Conservation (phyloP, 64 coral and sea anemone species). For the Platygyra sinensis region DNA sequence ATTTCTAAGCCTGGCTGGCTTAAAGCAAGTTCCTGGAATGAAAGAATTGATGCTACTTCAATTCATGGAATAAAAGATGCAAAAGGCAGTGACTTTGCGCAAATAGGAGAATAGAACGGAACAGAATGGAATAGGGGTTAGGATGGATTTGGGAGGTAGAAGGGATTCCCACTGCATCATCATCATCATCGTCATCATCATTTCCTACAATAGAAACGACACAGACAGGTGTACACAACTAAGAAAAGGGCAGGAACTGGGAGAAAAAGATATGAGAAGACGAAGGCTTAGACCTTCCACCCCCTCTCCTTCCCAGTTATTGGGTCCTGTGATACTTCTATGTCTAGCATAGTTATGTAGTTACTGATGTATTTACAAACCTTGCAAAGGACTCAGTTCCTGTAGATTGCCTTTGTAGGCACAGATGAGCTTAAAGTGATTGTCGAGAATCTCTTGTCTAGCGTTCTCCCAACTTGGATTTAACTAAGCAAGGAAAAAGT, state of each 20-base stretch:
- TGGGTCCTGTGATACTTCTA: no score
- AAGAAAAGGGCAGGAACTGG: neutral
- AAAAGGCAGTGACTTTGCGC: no score
- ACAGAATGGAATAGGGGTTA: no score
- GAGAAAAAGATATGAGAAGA: no score
- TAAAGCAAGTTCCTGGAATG: conserved; percentile 62
- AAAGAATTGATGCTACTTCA: neutral
- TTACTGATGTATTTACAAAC: conserved; percentile 56
- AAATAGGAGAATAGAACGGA: no score
- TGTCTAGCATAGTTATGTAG: no score
- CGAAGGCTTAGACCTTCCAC: neutral
- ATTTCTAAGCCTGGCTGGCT: conserved; percentile 79
- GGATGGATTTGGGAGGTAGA: no score
- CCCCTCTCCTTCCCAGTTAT: no score
- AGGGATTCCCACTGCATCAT: no score
- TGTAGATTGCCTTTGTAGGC: conserved; percentile 82
- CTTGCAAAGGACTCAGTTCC: conserved; percentile 83
- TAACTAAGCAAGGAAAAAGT: conserved; percentile 38
- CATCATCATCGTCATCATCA: no score
- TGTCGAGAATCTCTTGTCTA: conserved; percentile 90
- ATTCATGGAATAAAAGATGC: neutral
- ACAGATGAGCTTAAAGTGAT: conserved; percentile 93
- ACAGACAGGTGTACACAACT: neutral
- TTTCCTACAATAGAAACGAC: neutral
- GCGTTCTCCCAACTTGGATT: conserved; percentile 86